Evolutionary conservation across 1,140 invertebrate species (phyloP).

Genomic region (Macrobrachium nipponense): DNA sequence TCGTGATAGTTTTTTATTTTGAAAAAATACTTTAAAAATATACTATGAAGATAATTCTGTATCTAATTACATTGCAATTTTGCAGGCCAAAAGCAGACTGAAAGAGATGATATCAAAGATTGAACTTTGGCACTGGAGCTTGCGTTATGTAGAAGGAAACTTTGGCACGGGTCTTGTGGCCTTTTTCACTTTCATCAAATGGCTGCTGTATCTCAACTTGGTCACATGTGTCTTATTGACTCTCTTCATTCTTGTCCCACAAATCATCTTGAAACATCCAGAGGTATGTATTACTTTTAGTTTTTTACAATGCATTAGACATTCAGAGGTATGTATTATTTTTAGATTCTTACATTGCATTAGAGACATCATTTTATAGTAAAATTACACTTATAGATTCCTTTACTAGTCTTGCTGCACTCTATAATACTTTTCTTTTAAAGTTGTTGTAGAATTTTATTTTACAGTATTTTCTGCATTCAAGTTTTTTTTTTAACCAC

Average conservation of each 20-base stretch:
- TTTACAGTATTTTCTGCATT: background rate
- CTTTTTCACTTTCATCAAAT: constrained; percentile 84
- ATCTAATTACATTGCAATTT: constrained; percentile 73
- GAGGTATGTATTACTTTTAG: constrained; percentile 22
- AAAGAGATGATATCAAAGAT: constrained; percentile 77
- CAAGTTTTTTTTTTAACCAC: background rate
- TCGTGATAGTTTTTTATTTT: background rate
- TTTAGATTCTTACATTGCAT: background rate
- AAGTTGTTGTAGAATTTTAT: background rate
- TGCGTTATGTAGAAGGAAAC: constrained; percentile 82
- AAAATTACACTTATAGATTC: too few relatives aligned
- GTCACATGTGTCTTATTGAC: constrained; percentile 76
- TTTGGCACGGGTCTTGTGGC: constrained; percentile 84
- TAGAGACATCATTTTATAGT: background rate
- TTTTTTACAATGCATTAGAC: background rate
- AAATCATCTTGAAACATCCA: constrained; percentile 70
- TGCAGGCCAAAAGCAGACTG: constrained; percentile 77
- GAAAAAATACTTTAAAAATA: too few relatives aligned
- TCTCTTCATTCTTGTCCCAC: constrained; percentile 78
- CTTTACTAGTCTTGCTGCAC: too few relatives aligned
- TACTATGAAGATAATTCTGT: constrained; percentile 38
- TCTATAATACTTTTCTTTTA: background rate
- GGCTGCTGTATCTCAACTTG: constrained; percentile 82
- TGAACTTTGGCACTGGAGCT: constrained; percentile 78
- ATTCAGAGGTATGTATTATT: constrained; percentile 38